Conservation (phyloP, 2,797 vertebrate genomes). For the Chlorospingus semifuscus region DNA sequence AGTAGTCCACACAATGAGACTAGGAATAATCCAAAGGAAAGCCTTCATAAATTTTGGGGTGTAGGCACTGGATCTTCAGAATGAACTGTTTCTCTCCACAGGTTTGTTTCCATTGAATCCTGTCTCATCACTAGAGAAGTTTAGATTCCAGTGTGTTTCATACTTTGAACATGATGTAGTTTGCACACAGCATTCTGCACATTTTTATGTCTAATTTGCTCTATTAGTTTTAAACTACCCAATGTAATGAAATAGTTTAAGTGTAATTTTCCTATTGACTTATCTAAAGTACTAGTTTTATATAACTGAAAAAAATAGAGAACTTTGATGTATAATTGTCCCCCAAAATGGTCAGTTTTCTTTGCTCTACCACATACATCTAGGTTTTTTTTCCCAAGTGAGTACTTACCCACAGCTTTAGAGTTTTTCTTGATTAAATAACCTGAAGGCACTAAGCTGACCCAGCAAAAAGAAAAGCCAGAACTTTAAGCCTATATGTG, state of each 20-base stretch:
- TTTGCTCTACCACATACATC: background rate
- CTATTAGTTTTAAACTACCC: background rate
- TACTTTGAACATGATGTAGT: background rate
- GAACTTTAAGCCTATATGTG: background rate
- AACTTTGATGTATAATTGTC: slow-evolving; percentile 4
- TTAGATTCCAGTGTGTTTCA: background rate
- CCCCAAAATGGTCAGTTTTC: background rate
- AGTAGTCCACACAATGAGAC: background rate
- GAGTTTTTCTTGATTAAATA: slow-evolving; percentile 47
- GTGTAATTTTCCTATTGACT: background rate
- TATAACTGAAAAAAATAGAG: background rate
- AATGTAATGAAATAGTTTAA: background rate
- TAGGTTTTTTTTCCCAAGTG: background rate
- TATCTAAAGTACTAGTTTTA: slow-evolving; percentile 1
- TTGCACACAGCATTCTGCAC: background rate
- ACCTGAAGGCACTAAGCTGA: slow-evolving; percentile 68
- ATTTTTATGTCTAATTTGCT: background rate
- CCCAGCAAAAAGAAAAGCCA: slow-evolving; percentile 60
- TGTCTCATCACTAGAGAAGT: background rate
- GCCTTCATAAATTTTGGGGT: background rate
- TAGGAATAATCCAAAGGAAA: background rate
- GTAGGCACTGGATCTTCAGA: background rate
- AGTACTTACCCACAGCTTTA: slow-evolving; percentile 26
- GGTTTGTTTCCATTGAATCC: background rate
- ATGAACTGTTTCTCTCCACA: background rate